These are phyloP conservation scores for Spialia ferax DNA, from an alignment of 2,888 invertebrate genomes.

Conservation along the genomic window DNA sequence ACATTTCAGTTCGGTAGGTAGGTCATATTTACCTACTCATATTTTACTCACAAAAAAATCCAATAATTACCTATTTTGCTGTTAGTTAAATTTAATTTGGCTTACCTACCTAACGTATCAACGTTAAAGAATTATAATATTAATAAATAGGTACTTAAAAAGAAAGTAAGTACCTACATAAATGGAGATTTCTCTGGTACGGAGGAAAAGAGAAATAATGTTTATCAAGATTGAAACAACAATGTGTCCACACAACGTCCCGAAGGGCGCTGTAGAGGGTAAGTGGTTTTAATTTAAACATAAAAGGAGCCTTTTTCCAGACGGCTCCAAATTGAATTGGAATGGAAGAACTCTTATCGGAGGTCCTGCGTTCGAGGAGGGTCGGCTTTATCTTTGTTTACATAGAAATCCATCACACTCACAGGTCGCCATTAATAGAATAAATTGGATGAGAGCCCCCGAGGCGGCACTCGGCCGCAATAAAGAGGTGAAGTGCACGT, in stretches of 20 bases:
- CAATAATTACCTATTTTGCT: not conserved
- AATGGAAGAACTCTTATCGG: constrained; percentile 20
- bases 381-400: constrained; percentile 38
- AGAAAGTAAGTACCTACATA: not conserved
- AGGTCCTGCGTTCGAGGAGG: constrained; percentile 13
- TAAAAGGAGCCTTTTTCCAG: constrained; percentile 32
- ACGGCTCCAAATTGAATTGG: constrained; percentile 25
- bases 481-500: constrained; percentile 50
- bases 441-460: constrained; percentile 48
- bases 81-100: not conserved
- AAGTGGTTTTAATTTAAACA: constrained; percentile 36
- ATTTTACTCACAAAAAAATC: too few relatives aligned
- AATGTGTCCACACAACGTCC: constrained; percentile 8
- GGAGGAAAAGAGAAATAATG: not conserved
- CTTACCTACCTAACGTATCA: not conserved
- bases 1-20: too few relatives aligned
- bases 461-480: constrained; percentile 41
- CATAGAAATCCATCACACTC: constrained; percentile 43
- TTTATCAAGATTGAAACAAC: constrained; percentile 28
- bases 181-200: not conserved
- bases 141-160: not conserved
- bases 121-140: not conserved
- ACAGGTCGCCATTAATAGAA: constrained; percentile 48
- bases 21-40: too few relatives aligned
- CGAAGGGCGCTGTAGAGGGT: constrained; percentile 10